phyloP scores from a whole-genome alignment of 2,888 invertebrate genomes.

The Diadromus collaris region DNA sequence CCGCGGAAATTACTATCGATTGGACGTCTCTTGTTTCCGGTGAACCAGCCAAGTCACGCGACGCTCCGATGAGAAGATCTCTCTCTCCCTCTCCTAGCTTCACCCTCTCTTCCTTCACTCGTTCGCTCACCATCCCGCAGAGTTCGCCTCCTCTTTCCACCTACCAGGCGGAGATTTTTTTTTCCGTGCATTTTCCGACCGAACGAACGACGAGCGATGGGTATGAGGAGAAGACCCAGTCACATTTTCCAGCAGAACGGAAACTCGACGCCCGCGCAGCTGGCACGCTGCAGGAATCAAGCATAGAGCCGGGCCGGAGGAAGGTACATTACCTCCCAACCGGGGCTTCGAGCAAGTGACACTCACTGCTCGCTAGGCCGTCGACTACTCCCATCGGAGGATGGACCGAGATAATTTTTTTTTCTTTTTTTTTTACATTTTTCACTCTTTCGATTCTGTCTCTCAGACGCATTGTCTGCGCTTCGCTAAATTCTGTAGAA shows the following conservation, averaged over 20 bases:
- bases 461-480: background rate
- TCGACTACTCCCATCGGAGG: slow-evolving; percentile 23
- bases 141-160: slow-evolving; percentile 33
- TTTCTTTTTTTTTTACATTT: slow-evolving; percentile 15
- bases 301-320: slow-evolving; percentile 10
- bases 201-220: slow-evolving; percentile 54
- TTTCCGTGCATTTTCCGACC: slow-evolving; percentile 60
- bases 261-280: slow-evolving; percentile 44
- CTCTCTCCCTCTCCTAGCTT: slow-evolving; percentile 25
- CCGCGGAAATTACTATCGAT: slow-evolving; percentile 58
- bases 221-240: slow-evolving; percentile 50
- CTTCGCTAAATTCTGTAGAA: background rate
- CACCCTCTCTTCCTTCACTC: slow-evolving; percentile 4
- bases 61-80: slow-evolving; percentile 43
- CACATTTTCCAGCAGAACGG: slow-evolving; percentile 60
- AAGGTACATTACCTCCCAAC: slow-evolving; percentile 29
- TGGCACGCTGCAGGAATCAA: slow-evolving; percentile 37
- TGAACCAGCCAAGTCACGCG: slow-evolving; percentile 53
- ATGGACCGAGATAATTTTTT: slow-evolving; percentile 21
- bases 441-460: background rate
- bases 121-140: slow-evolving; percentile 12
- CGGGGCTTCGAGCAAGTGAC: slow-evolving; percentile 20
- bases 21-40: slow-evolving; percentile 57
- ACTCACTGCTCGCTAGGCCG: slow-evolving; percentile 14
- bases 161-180: slow-evolving; percentile 57